These are phyloP conservation scores for Lymantria dispar DNA, from an alignment of 2,888 invertebrate species.

Conservation along the genomic window DNA sequence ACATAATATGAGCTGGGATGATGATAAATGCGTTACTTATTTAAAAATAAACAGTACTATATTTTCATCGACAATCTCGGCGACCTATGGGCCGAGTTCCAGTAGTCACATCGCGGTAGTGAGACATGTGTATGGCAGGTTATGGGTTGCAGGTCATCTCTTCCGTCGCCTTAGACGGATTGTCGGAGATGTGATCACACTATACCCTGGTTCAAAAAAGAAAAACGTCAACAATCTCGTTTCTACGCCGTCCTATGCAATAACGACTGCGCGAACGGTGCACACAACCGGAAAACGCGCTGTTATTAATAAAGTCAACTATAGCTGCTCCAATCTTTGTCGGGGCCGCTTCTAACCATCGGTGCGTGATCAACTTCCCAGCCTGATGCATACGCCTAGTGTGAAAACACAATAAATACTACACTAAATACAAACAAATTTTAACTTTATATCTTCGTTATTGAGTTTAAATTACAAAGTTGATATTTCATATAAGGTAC, in stretches of 20 bases:
- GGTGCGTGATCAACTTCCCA: conserved; percentile 69
- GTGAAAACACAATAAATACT: conserved; percentile 29
- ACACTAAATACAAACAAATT: background rate
- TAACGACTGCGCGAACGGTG: conserved; percentile 30
- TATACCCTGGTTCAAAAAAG: too few species aligned
- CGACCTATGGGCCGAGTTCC: too few species aligned
- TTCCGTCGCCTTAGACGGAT: too few species aligned
- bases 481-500: conserved; percentile 29
- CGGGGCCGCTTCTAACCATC: conserved; percentile 64
- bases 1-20: background rate
- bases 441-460: background rate
- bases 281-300: conserved; percentile 61
- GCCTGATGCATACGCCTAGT: conserved; percentile 61
- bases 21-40: too few species aligned
- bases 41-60: too few species aligned
- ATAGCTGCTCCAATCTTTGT: conserved; percentile 72
- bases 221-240: too few species aligned
- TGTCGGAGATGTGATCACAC: too few species aligned
- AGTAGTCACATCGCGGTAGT: too few species aligned
- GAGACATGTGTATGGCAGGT: too few species aligned
- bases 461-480: conserved; percentile 28
- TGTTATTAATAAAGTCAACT: conserved; percentile 73
- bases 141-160: too few species aligned
- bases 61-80: too few species aligned
- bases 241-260: conserved; percentile 9